Evolutionary conservation across 1,140 invertebrate species (phyloP), one percentile per base, ranked within the genome.

Genomic region (Aphaenogaster ashmeadi): DNA sequence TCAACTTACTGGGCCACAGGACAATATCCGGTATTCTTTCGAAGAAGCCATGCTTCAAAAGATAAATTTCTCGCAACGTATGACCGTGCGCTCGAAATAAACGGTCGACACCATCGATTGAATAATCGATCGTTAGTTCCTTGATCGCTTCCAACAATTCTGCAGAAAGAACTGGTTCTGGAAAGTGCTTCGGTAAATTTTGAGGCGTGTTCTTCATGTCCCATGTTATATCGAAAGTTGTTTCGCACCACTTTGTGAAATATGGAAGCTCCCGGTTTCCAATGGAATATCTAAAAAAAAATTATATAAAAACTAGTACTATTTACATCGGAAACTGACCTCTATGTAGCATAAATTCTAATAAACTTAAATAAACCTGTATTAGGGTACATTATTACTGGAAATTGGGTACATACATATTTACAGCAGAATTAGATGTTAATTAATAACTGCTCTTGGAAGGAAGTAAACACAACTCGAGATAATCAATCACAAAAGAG

Each of bases 21-120:
- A 99, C 98, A 8, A 99, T 92, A 93, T 99, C 99, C 1, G 99
- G 99, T 94, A 99, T 98, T 88, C 99, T 96, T 13, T 97, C 95
- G 92, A 98, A 98, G 64, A 94, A 96, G 69, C 97, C 97, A 58
- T 96, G 94, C 92, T 98, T 96, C 52, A 99, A 93, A 8, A 96
- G 95, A 90, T 97, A 98, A 83, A 99, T 98, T 93, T 99, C 99
- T 89, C 98, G 97, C 11, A 99, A 94, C 0, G 99, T 99, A 94
- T 99, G 98, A 7, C 99, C 99, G 95, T 99, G 99, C n/a, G 98
- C 97, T 69, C 99, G 96, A 80, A 99, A 97, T 27, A 99, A 94
- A 75, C 99, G 96, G 93, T 99, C 99, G 69, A 98, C 96, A 0
- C 97, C 98, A 38, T 98, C 97, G 64, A 96, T 95, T 0, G 99